Evolutionary conservation across 1,140 invertebrate genomes (phyloP).

Genomic region (Pogonomyrmex barbatus): DNA sequence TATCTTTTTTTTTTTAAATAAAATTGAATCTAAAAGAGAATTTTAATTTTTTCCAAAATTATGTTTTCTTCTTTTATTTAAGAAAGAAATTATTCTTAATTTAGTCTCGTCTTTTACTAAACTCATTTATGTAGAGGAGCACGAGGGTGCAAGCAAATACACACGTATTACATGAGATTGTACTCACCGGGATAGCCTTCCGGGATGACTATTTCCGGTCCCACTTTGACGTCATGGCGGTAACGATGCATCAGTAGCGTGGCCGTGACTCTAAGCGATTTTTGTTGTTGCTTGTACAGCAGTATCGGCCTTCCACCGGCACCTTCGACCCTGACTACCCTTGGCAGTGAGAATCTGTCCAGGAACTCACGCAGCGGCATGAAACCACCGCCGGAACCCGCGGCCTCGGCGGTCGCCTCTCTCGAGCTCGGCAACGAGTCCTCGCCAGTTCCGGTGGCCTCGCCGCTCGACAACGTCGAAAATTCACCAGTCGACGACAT

Average conservation of each 20-base stretch:
- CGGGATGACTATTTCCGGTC: slow-evolving; percentile 83
- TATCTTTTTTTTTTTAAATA: neutral
- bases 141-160: neutral
- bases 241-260: slow-evolving; percentile 82
- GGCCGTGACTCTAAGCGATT: slow-evolving; percentile 80
- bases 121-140: neutral
- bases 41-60: neutral
- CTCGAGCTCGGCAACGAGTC: slow-evolving; percentile 82
- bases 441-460: slow-evolving; percentile 82
- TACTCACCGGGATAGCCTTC: slow-evolving; percentile 84
- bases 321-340: slow-evolving; percentile 81
- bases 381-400: slow-evolving; percentile 79
- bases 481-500: slow-evolving; percentile 84
- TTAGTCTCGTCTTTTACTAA: neutral
- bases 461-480: slow-evolving; percentile 82
- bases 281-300: slow-evolving; percentile 82
- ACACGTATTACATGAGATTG: neutral
- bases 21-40: neutral
- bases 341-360: slow-evolving; percentile 82
- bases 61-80: neutral
- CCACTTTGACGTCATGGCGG: slow-evolving; percentile 80
- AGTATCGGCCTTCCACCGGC: slow-evolving; percentile 83
- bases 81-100: neutral
- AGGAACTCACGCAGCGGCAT: slow-evolving; percentile 81
- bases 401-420: slow-evolving; percentile 80